Conservation (phyloP, 1,140 invertebrate species). For the Campoletis sonorensis region DNA sequence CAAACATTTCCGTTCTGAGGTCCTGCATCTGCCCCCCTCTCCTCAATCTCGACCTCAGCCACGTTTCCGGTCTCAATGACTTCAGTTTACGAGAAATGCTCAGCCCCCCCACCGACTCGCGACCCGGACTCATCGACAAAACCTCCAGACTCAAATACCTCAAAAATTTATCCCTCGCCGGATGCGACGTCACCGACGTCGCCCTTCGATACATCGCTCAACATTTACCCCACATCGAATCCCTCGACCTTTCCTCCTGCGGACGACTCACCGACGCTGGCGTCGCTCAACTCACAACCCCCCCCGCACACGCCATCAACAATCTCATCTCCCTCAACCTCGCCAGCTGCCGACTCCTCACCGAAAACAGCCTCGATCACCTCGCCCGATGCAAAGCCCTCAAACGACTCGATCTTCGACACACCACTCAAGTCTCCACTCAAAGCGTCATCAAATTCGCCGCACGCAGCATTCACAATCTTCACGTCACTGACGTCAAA, state of each 20-base stretch:
- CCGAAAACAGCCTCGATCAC: slow-evolving; percentile 88
- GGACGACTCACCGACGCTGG: slow-evolving; percentile 91
- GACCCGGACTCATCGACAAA: slow-evolving; percentile 89
- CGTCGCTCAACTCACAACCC: slow-evolving; percentile 87
- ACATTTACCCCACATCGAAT: slow-evolving; percentile 84
- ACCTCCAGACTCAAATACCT: slow-evolving; percentile 88
- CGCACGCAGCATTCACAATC: slow-evolving; percentile 84
- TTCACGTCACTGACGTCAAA: slow-evolving; percentile 86
- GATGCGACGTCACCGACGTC: slow-evolving; percentile 93
- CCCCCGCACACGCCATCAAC: slow-evolving; percentile 78
- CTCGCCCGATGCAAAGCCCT: slow-evolving; percentile 82
- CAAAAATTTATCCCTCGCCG: slow-evolving; percentile 85
- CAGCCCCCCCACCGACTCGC: slow-evolving; percentile 89
- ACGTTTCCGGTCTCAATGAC: slow-evolving; percentile 89
- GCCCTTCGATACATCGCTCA: slow-evolving; percentile 88
- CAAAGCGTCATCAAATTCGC: slow-evolving; percentile 89
- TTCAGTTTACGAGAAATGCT: slow-evolving; percentile 88
- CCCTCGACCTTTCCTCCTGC: slow-evolving; percentile 90
- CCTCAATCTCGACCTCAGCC: slow-evolving; percentile 87
- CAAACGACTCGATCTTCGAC: slow-evolving; percentile 83
- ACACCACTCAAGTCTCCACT: slow-evolving; percentile 85
- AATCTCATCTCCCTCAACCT: slow-evolving; percentile 84
- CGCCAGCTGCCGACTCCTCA: slow-evolving; percentile 88
- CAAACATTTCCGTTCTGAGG: slow-evolving; percentile 87
- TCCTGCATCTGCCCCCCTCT: slow-evolving; percentile 90